A percentile compares a stretch with the other conserved stretches of the same genome.
Evolutionary conservation across 1,140 invertebrate genomes (phyloP).

Genomic region (Rhopalosiphum maidis): DNA sequence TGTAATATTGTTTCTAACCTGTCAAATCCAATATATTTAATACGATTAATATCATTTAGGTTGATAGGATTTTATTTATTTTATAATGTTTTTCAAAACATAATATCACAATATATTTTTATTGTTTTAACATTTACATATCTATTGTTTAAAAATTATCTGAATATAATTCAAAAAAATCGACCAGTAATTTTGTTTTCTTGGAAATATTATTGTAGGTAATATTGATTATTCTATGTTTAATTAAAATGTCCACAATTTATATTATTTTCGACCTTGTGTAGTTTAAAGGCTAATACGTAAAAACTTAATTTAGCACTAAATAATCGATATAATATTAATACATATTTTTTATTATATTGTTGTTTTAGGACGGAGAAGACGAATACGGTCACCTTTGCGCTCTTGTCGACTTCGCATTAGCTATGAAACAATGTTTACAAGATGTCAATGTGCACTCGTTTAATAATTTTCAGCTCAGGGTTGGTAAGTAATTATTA

Average conservation of each 20-base stretch:
- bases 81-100: not conserved
- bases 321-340: not conserved
- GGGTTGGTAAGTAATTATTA: constrained; percentile 73
- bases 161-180: not conserved
- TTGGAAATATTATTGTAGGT: not conserved
- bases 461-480: constrained; percentile 94
- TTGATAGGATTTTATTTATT: not conserved
- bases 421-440: constrained; percentile 87
- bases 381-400: constrained; percentile 80
- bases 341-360: not conserved
- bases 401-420: constrained; percentile 90
- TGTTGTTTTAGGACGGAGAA: constrained; percentile 64
- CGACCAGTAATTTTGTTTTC: not conserved
- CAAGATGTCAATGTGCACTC: constrained; percentile 95
- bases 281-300: not conserved
- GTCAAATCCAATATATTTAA: too few species aligned
- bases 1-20: not conserved
- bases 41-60: not conserved
- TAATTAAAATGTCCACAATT: not conserved
- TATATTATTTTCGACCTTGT: not conserved
- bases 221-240: not conserved
- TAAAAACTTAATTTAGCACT: not conserved
- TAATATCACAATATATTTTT: not conserved
- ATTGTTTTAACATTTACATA: not conserved
- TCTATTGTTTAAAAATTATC: not conserved